Percentiles rank a stretch among this genome's conserved stretches.
phyloP scores from a whole-genome alignment of 2,113 vertebrate genomes.

The Malurus cyaneus region DNA sequence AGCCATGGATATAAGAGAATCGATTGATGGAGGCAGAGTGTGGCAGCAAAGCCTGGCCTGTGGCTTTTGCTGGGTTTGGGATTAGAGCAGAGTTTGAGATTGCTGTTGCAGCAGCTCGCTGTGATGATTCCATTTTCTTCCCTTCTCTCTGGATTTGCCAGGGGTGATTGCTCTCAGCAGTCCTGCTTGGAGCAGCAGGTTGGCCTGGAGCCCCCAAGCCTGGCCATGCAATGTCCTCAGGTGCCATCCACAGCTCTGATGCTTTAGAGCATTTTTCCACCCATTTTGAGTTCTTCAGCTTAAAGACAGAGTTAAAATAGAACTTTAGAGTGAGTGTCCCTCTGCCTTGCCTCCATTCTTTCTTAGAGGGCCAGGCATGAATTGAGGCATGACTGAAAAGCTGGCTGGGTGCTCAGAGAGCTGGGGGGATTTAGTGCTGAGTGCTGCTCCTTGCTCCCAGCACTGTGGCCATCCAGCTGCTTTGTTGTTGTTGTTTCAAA shows the following conservation, averaged over 20 bases:
- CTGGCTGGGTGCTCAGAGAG: not conserved
- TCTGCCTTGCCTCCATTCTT: not conserved
- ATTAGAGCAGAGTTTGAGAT: not conserved
- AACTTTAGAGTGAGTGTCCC: not conserved
- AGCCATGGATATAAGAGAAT: not conserved
- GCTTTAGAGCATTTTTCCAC: not conserved
- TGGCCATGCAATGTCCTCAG: not conserved
- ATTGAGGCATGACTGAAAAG: not conserved
- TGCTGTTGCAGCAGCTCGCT: not conserved
- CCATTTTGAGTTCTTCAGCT: not conserved
- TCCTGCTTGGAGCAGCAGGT: not conserved
- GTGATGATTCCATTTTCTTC: not conserved
- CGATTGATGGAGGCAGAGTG: not conserved
- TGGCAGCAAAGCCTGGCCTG: constrained; percentile 40
- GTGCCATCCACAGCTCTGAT: not conserved
- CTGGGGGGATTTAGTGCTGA: not conserved
- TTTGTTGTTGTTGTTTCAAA: not conserved
- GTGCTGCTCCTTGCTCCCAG: not conserved
- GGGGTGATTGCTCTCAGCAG: not conserved
- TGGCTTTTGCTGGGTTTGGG: not conserved
- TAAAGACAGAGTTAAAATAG: not conserved
- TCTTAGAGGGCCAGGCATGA: not conserved
- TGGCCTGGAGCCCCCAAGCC: not conserved
- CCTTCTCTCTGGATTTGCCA: not conserved
- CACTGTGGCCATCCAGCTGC: not conserved